These are phyloP conservation scores for Dolichotis patagonum DNA, from an alignment of 2,113 vertebrate species.

Conservation along the genomic window DNA sequence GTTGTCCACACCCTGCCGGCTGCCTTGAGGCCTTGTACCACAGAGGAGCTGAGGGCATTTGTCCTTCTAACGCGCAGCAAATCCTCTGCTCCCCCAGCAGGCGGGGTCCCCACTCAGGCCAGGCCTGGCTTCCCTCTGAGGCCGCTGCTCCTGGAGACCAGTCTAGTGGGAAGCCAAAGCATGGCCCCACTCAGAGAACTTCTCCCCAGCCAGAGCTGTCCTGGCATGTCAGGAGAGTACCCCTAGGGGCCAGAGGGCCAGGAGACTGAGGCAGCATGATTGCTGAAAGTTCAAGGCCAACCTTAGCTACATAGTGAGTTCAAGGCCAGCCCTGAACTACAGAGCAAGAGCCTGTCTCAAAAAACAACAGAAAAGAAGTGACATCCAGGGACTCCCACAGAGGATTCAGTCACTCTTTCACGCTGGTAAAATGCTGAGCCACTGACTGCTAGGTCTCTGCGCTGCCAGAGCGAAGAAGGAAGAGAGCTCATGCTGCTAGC, in stretches of 20 bases:
- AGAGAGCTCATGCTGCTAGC: not conserved
- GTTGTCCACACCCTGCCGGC: not conserved
- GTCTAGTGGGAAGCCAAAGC: accelerated
- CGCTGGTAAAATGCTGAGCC: not conserved
- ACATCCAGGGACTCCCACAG: not conserved
- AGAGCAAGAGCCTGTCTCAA: not conserved
- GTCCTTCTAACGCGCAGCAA: not conserved
- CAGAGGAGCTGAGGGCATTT: not conserved
- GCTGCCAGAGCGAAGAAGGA: not conserved
- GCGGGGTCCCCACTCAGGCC: not conserved
- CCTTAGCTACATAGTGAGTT: not conserved
- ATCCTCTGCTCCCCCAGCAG: not conserved
- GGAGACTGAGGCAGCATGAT: not conserved
- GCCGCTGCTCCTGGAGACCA: not conserved
- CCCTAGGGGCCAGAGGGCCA: not conserved
- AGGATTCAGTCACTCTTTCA: not conserved
- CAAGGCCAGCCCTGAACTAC: no score
- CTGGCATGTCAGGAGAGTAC: not conserved
- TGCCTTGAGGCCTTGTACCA: not conserved
- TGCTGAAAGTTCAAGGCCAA: not conserved
- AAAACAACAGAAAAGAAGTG: not conserved
- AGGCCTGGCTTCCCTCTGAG: not conserved
- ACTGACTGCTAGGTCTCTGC: not conserved
- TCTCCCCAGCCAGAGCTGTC: not conserved
- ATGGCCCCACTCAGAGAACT: not conserved